Evolutionary conservation across 2,888 invertebrate genomes (phyloP), one percentile per base, ranked within the genome.

Genomic region (Adelphocoris suturalis): DNA sequence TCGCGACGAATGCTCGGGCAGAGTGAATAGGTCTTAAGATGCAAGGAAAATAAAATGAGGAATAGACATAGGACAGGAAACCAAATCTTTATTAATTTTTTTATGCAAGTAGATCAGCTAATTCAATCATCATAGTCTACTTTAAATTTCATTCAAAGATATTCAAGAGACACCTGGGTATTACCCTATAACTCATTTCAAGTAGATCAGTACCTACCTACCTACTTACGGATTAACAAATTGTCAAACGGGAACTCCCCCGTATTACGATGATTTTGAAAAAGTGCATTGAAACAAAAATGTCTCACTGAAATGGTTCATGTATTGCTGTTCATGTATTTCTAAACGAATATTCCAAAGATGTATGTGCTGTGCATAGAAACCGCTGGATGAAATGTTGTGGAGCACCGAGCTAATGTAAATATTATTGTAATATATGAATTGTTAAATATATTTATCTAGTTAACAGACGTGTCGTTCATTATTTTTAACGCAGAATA

Each of bases 391-490:
- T 68, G 61, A 61, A 19, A 52, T 11, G 52, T 11, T 14, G 11
- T 68, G 23, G 9, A 7, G 2, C 23, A 5, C 13, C 27, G 19
- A 68, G 12, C 16, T 68, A n/a, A n/a, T 68, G 68, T 68, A 68
- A 11, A 68, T 68, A 68, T 23, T 7, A 68, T 37, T 68, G 68
- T 68, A 68, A 68, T 23, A 68, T 68, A 68, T 13, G 68, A 68
- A 27, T 68, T 68, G 68, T 68, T 68, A 23, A 68, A 68, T 68
- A 68, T 68, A 68, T 68, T 68, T 68, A 68, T 68, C 68, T 68
- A 68, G 68, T 68, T 68, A 68, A 68, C 57, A n/a, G 7, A 57
- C 57, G 57, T 57, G n/a, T n/a, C 19, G 16, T 2, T n/a, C 19
- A 2, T 7, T n/a, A n/a, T n/a, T 57, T 14, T 16, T 52, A 52